phyloP scores from a whole-genome alignment of 2,113 vertebrate species.

The Marmota monax region DNA sequence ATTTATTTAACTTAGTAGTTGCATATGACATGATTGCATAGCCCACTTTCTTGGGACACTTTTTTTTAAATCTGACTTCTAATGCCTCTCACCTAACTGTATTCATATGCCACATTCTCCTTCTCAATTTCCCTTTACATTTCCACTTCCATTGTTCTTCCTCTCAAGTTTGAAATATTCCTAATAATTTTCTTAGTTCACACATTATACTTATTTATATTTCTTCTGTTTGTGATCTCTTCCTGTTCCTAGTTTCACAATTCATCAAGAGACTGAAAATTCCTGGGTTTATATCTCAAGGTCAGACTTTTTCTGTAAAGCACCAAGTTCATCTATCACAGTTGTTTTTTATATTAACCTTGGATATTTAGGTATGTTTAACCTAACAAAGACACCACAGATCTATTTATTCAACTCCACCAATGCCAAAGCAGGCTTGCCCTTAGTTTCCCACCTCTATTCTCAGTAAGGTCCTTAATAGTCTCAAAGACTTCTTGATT shows the following conservation, averaged over 20 bases:
- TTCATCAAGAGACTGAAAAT: background rate
- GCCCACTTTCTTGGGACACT: background rate
- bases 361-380: background rate
- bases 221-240: background rate
- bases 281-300: background rate
- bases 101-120: background rate
- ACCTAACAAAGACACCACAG: background rate
- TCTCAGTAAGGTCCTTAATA: background rate
- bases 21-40: background rate
- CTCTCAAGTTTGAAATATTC: background rate
- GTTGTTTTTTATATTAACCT: background rate
- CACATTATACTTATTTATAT: background rate
- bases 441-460: background rate
- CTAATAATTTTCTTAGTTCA: background rate
- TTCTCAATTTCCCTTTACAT: background rate
- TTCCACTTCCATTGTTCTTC: background rate
- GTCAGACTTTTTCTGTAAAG: background rate
- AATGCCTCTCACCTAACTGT: background rate
- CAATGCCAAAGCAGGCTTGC: background rate
- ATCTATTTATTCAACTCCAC: background rate
- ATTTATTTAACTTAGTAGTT: background rate
- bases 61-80: background rate
- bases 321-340: background rate
- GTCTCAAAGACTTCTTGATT: background rate
- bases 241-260: background rate